These are phyloP conservation scores for Heterodera filipjevi DNA, from an alignment of 2,888 invertebrate genomes.

Conservation along the genomic window DNA sequence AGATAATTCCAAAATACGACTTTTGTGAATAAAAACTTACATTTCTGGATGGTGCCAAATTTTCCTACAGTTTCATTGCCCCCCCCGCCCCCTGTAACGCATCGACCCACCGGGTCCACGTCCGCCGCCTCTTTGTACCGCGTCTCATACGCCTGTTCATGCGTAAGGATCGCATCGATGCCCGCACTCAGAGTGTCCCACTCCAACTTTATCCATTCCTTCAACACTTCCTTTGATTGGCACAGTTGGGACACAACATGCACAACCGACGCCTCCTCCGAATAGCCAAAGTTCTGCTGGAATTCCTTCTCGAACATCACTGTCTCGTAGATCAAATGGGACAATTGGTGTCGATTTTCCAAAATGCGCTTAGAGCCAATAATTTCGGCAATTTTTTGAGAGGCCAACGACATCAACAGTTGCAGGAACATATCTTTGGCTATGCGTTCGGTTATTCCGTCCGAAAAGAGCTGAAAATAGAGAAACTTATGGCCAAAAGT, in stretches of 20 bases:
- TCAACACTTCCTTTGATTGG: slow-evolving; percentile 38
- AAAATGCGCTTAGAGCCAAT: slow-evolving; percentile 62
- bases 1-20: too few relatives aligned
- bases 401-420: slow-evolving; percentile 66
- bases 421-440: slow-evolving; percentile 65
- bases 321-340: slow-evolving; percentile 68
- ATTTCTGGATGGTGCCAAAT: too few relatives aligned
- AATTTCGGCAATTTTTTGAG: slow-evolving; percentile 67
- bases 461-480: slow-evolving; percentile 16
- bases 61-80: too few relatives aligned
- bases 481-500: too few relatives aligned
- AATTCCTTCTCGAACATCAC: slow-evolving; percentile 65
- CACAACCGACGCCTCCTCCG: slow-evolving; percentile 33
- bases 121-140: slow-evolving; percentile 44
- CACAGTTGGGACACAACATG: slow-evolving; percentile 45
- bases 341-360: slow-evolving; percentile 65
- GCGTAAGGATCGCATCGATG: slow-evolving; percentile 41
- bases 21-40: too few relatives aligned
- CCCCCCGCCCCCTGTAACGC: too few relatives aligned
- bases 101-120: slow-evolving; percentile 41
- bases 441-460: not conserved
- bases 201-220: slow-evolving; percentile 45
- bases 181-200: slow-evolving; percentile 44
- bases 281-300: slow-evolving; percentile 31
- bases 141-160: slow-evolving; percentile 40